These are phyloP conservation scores for Platanista minor DNA, from an alignment of 2,113 vertebrate species.

Conservation along the genomic window DNA sequence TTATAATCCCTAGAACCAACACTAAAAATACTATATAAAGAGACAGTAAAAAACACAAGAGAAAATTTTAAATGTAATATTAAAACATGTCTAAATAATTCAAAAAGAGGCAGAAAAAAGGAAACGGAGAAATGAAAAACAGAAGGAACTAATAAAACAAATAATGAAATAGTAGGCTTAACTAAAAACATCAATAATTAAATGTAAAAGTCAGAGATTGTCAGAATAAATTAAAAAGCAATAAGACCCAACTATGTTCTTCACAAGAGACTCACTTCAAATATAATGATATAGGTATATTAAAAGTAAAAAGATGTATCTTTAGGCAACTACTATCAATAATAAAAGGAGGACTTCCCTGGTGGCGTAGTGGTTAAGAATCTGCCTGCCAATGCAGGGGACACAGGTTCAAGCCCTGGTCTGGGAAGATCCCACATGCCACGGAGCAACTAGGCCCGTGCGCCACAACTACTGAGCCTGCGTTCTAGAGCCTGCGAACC, in stretches of 20 bases:
- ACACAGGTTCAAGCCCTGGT: too few relatives aligned
- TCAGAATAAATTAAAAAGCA: not conserved
- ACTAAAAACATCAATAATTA: constrained; percentile 1
- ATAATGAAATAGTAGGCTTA: not conserved
- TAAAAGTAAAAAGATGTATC: not conserved
- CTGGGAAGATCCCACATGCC: too few relatives aligned
- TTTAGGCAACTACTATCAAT: not conserved
- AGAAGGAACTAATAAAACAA: not conserved
- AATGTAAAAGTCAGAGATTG: not conserved
- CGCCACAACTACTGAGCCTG: too few relatives aligned
- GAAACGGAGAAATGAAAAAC: not conserved
- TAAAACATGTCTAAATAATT: constrained; percentile 3
- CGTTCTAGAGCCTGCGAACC: too few relatives aligned
- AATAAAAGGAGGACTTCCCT: not conserved
- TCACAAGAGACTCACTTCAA: not conserved
- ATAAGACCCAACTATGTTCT: not conserved
- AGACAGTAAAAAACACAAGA: not conserved
- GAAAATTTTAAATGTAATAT: not conserved
- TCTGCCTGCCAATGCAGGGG: too few relatives aligned
- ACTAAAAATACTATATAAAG: not conserved
- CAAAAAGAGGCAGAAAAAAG: not conserved
- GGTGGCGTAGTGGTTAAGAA: too few relatives aligned
- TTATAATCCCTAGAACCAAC: not conserved
- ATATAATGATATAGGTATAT: not conserved
- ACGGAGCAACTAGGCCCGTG: too few relatives aligned